Evolutionary conservation across 2,888 invertebrate genomes (phyloP).

Genomic region (Drosophila mimica): DNA sequence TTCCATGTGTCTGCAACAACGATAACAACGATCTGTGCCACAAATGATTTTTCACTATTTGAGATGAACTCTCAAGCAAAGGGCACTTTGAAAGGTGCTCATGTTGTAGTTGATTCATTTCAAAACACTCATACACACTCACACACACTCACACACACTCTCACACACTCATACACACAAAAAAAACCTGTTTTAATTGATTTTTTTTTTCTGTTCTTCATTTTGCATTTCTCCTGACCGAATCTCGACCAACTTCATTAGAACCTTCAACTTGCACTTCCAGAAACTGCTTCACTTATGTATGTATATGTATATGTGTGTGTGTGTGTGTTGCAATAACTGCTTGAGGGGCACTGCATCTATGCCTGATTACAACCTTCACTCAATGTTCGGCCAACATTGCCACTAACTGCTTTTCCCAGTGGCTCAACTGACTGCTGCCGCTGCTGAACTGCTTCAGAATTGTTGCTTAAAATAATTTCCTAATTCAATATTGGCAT

Average conservation of each 20-base stretch:
- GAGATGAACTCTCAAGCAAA: too few relatives aligned
- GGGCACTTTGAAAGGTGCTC: too few relatives aligned
- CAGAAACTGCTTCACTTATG: not conserved
- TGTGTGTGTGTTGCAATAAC: not conserved
- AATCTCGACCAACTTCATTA: not conserved
- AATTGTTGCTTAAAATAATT: slow-evolving; percentile 31
- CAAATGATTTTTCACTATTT: not conserved
- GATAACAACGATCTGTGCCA: too few relatives aligned
- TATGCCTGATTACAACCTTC: slow-evolving; percentile 1
- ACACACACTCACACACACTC: too few relatives aligned
- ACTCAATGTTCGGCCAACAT: slow-evolving; percentile 2
- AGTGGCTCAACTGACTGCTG: not conserved
- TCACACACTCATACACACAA: too few relatives aligned
- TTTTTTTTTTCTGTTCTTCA: not conserved
- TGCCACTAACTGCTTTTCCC: not conserved
- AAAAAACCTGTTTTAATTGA: not conserved
- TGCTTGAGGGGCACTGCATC: not conserved
- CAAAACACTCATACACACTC: not conserved
- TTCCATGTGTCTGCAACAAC: not conserved
- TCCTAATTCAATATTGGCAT: slow-evolving; percentile 46
- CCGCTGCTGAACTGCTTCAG: too few relatives aligned
- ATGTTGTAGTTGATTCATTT: not conserved
- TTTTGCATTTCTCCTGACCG: too few relatives aligned
- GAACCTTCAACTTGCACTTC: not conserved
- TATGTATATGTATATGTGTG: not conserved